Evolutionary conservation across 2,797 vertebrate genomes (phyloP), one percentile per base, ranked within the genome.

Genomic region (Borostomias antarcticus): DNA sequence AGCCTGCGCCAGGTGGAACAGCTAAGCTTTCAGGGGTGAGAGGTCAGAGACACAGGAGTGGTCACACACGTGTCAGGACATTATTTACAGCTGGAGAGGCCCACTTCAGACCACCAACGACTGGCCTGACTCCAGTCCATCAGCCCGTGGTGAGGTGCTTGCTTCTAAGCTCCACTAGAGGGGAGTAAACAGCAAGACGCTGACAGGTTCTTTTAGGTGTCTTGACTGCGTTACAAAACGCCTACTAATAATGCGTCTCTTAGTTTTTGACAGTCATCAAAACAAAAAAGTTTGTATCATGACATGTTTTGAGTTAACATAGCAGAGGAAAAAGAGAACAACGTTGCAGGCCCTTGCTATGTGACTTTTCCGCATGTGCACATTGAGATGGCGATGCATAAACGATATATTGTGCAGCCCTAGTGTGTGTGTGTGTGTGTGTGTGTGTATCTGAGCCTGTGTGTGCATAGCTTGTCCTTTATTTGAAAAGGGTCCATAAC

Each of bases 81-180:
- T 54, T 87, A 87, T 90, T 89, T 87, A 87, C 88, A 88, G 84
- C 81, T 62, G 74, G 43, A 75, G 85, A 81, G 85, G 84, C 82
- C 84, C 84, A 81, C 62, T 71, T 29, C 66, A 62, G 87, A 89
- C 86, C 85, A 88, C 88, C 89, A 86, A 85, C 83, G 67, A 66
- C 62, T 75, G 62, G 57, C 76, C 13, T 10, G n/a, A n/a, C 23
- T 30, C 63, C 66, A 58, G 43, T 32, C 69, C 68, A 25, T 21
- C 58, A 19, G 33, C 5, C 10, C 56, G 35, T 4, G 15, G 29
- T 17, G 50, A 33, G 54, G 63, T 53, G 62, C 70, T 71, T 69
- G 7, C 23, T 30, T 9, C 33, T 26, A 2, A n/a, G 0, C 6
- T 64, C 86, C 89, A 88, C 86, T 73, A 86, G 89, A 72, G 80